These are phyloP conservation scores for Atethmia centrago DNA, from an alignment of 2,888 invertebrate genomes.

Conservation along the genomic window DNA sequence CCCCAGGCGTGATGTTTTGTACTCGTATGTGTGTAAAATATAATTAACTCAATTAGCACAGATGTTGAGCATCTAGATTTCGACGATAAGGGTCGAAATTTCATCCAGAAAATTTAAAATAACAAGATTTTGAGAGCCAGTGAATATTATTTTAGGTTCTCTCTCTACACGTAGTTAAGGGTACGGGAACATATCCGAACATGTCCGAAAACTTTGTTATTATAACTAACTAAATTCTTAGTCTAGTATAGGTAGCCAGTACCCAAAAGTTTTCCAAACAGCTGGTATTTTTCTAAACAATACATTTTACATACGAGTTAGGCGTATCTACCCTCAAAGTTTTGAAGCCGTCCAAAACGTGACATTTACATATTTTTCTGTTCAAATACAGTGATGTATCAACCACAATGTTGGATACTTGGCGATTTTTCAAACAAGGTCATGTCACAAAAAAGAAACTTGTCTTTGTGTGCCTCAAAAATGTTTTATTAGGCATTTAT, in stretches of 20 bases:
- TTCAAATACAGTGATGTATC: constrained; percentile 1
- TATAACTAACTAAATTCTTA: constrained; percentile 20
- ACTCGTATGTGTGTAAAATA: no score
- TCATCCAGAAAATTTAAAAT: not conserved
- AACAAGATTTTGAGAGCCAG: not conserved
- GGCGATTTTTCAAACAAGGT: not conserved
- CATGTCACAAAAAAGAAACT: no score
- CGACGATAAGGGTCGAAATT: not conserved
- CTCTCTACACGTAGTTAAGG: not conserved
- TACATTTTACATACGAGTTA: constrained; percentile 30
- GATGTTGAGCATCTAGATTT: not conserved
- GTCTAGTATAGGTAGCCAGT: not conserved
- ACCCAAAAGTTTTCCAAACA: constrained; percentile 35
- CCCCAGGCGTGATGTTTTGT: no score
- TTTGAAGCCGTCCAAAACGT: constrained; percentile 51
- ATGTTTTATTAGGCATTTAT: no score
- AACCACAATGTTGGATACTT: constrained; percentile 9
- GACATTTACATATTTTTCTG: constrained; percentile 75
- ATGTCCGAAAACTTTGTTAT: constrained; percentile 10
- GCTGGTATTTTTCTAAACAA: constrained; percentile 47
- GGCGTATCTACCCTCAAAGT: constrained; percentile 28
- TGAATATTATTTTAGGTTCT: constrained; percentile 2
- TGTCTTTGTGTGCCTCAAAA: no score
- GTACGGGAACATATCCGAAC: constrained; percentile 5
- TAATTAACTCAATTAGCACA: no score